Evolutionary conservation across 2,113 vertebrate genomes (phyloP).

Genomic region (Leucoraja erinaceus): DNA sequence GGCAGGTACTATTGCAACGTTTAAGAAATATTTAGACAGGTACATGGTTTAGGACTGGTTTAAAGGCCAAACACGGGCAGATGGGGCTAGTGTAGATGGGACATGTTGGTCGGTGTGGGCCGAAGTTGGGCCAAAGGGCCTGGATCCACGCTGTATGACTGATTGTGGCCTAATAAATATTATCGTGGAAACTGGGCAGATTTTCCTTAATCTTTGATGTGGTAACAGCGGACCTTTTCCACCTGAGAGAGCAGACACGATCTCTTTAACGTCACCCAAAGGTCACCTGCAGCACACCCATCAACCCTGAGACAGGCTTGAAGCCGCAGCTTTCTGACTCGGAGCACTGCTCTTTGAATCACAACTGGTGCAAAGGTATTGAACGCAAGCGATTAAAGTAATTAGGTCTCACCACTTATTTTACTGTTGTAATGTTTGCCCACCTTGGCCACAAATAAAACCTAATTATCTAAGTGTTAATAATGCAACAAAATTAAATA

Average conservation of each 20-base stretch:
- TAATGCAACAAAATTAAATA: not conserved
- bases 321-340: not conserved
- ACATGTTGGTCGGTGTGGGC: no score
- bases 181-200: not conserved
- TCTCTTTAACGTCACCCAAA: not conserved
- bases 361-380: not conserved
- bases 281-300: not conserved
- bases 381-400: no score
- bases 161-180: not conserved
- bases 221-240: not conserved
- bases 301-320: not conserved
- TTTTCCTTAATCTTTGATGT: not conserved
- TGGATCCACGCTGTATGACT: no score
- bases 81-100: no score
- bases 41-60: no score
- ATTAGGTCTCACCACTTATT: not conserved
- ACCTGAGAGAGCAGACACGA: not conserved
- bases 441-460: constrained; percentile 12
- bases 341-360: not conserved
- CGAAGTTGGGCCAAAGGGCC: no score
- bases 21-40: no score
- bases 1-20: no score
- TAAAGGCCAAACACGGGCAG: no score
- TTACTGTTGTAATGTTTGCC: not conserved
- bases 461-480: not conserved